Evolutionary conservation across 2,113 vertebrate genomes (phyloP), one percentile per base, ranked within the genome.

Genomic region (Piliocolobus tephrosceles): DNA sequence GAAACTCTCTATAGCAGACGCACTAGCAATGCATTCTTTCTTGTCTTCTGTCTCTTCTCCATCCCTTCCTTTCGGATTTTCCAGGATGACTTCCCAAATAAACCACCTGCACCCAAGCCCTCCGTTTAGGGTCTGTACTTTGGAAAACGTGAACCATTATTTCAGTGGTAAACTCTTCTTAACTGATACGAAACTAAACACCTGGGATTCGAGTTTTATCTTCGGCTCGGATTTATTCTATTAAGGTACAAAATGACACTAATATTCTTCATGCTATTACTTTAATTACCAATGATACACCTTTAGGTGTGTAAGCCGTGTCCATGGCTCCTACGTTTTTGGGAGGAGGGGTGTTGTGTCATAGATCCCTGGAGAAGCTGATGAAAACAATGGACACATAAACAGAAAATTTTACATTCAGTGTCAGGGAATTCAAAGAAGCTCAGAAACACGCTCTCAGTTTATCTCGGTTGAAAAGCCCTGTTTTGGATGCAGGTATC

Each of bases 271-370:
- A 32, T 68, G 20, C n/a, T 78, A 55, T 45, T 82, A 12, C 47
- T 47, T 85, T 57, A 76, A 22, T 79, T 8, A 70, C 83, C 7
- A 38, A 45, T 68, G 84, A 18, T 27, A 9, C 40, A n/a, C 8
- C 35, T 83, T 45, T 35, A 50, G 47, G 47, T 50, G 47, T 50
- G n/a, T 6, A 78, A 89, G 38, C 47, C 47, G 4, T 50, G 47
- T 58, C 9, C 1, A 66, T 78, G 85, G 35, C 50, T 78, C 11
- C 61, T 40, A 50, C 6, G 3, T n/a, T 57, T 45, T 57, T 18
- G 30, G 8, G 6, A 2, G 0, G 17, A 12, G 2, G 40, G 13
- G 14, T 27, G 2, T 50, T 43, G 14, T 61, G n/a, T 85, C n/a
- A 3, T 30, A 40, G 61, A 73, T 43, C 3, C 18, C 14, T 86